Evolutionary conservation across 2,888 invertebrate species (phyloP).

Genomic region (Apotomis betuletana): DNA sequence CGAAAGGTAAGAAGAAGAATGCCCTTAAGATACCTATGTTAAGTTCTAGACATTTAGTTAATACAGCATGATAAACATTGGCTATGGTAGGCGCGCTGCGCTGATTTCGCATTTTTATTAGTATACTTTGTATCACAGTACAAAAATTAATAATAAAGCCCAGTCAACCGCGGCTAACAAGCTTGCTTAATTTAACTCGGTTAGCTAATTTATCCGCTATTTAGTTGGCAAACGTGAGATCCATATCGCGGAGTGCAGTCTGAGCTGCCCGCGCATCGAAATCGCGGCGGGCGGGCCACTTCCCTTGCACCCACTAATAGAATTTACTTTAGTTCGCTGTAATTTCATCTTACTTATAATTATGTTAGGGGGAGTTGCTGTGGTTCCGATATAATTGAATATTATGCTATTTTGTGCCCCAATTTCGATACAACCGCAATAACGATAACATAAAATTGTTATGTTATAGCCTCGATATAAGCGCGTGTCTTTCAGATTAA

Average conservation of each 20-base stretch:
- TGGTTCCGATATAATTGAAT: slow-evolving; percentile 11
- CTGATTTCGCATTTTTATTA: too few relatives aligned
- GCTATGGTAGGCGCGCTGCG: too few relatives aligned
- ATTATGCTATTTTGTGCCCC: background rate
- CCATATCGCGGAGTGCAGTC: slow-evolving; percentile 74
- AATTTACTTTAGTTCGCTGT: slow-evolving; percentile 43
- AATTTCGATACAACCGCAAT: background rate
- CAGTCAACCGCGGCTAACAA: slow-evolving; percentile 49
- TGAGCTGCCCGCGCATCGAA: slow-evolving; percentile 68
- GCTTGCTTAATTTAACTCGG: slow-evolving; percentile 72
- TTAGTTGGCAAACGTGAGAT: slow-evolving; percentile 81
- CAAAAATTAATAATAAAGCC: slow-evolving; percentile 21
- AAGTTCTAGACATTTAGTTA: too few relatives aligned
- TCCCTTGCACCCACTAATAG: slow-evolving; percentile 50
- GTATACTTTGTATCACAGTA: too few relatives aligned
- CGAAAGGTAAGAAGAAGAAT: too few relatives aligned
- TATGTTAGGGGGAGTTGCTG: slow-evolving; percentile 17
- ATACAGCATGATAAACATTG: too few relatives aligned
- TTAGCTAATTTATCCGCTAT: slow-evolving; percentile 79
- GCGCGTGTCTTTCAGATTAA: too few relatives aligned
- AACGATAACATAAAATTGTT: too few relatives aligned
- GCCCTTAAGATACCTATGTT: too few relatives aligned
- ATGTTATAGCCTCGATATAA: too few relatives aligned
- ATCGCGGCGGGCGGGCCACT: slow-evolving; percentile 68
- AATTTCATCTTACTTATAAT: slow-evolving; percentile 37